Base-by-base conservation (phyloP, 2,113 vertebrate species). In the Jacana jacana region DNA sequence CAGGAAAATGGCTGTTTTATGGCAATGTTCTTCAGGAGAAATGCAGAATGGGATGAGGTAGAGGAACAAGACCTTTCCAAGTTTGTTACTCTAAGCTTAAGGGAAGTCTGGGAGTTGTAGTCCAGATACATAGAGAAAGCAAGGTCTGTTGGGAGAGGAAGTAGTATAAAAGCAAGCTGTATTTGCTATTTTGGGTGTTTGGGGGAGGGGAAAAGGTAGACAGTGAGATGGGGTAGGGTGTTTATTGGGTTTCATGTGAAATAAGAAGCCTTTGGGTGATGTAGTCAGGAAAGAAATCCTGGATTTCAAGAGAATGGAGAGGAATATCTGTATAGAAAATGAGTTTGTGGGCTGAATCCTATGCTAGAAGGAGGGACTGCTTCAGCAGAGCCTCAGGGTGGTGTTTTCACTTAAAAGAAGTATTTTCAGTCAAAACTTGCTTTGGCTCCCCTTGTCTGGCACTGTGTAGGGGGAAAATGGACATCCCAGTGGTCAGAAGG, bases 51-150 rank as follows among this genome's bases (percentile, higher is more conserved):
- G 19, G 48, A 33, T 28, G 37, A 65, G 35, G 66, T 4, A 35
- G 35, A 39, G 46, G 9, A 73, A n/a, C 6, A 9, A 77, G 31
- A 4, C 1, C 15, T 57, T 48, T 71, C 25, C 20, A 46, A 68
- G 15, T 9, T 31, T 3, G 2, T 22, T 22, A 11, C 24, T 7
- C n/a, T 46, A 33, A 89, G 27, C 16, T 16, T 3, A 2, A 14
- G 64, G 30, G 20, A 44, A 71, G 46, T 15, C 44, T 71, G 30
- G 33, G 28, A 16, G 30, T 69, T 69, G 84, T 23, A 39, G 44
- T 25, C 37, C n/a, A 37, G 64, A 25, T 9, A 11, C 0, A 0
- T 3, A 65, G 27, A 49, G 22, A 71, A 5, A 54, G 3, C 11
- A 79, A 60, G 6, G 10, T 48, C 37, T 78, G 11, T 33, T 66